Conservation (phyloP, 2,888 invertebrate genomes). For the Coelinius sp. region DNA sequence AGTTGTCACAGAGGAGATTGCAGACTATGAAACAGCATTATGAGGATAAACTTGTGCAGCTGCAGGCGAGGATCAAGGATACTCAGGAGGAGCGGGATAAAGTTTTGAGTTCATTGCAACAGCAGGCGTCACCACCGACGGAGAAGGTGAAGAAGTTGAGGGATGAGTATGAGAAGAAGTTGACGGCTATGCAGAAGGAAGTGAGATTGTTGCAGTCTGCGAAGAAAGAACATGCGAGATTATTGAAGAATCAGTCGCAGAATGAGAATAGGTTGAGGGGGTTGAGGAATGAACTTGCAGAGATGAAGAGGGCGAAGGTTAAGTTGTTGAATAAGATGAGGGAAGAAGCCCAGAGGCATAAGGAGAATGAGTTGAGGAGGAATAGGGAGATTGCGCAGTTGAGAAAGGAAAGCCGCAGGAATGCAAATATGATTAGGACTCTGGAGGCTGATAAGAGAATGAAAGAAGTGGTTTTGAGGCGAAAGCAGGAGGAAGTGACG, state of each 20-base stretch:
- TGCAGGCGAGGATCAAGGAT: slow-evolving; percentile 87
- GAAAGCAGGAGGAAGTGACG: slow-evolving; percentile 92
- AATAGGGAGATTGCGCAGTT: slow-evolving; percentile 92
- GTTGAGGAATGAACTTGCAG: slow-evolving; percentile 81
- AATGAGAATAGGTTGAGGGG: slow-evolving; percentile 82
- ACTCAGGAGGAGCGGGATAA: slow-evolving; percentile 94
- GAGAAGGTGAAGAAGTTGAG: slow-evolving; percentile 86
- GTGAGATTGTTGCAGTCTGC: slow-evolving; percentile 87
- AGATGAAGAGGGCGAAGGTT: slow-evolving; percentile 89
- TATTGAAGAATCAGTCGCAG: slow-evolving; percentile 85
- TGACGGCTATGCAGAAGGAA: slow-evolving; percentile 88
- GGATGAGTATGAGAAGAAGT: slow-evolving; percentile 90
- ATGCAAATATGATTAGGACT: slow-evolving; percentile 88
- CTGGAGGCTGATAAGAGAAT: slow-evolving; percentile 90
- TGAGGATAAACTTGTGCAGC: slow-evolving; percentile 88
- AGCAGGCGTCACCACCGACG: slow-evolving; percentile 75
- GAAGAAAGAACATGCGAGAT: slow-evolving; percentile 89
- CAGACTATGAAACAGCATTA: slow-evolving; percentile 91
- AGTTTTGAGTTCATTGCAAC: slow-evolving; percentile 78
- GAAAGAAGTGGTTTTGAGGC: slow-evolving; percentile 89
- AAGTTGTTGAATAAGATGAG: slow-evolving; percentile 93
- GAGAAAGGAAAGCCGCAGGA: slow-evolving; percentile 89
- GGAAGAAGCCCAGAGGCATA: slow-evolving; percentile 89
- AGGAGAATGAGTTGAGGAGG: slow-evolving; percentile 84
- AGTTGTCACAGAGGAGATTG: slow-evolving; percentile 88